These are phyloP conservation scores for Brenthis ino DNA, from an alignment of 2,888 invertebrate species.

Conservation along the genomic window DNA sequence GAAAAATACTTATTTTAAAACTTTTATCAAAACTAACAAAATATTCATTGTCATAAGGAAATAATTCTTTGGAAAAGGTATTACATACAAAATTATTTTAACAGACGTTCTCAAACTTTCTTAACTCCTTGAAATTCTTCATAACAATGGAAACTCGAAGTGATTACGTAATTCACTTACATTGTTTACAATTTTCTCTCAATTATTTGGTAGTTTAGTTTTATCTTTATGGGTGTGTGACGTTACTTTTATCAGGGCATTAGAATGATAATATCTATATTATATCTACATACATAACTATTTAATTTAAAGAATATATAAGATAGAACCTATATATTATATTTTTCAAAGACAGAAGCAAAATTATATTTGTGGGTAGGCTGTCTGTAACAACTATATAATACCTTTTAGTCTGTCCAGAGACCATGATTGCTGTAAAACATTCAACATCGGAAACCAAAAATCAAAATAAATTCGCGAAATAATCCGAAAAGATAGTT, in stretches of 20 bases:
- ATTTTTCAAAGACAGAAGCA: too few species aligned
- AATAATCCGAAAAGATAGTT: too few species aligned
- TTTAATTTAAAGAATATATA: too few species aligned
- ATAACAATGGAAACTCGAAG: constrained; percentile 22
- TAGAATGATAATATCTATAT: constrained; percentile 6
- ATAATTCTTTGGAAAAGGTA: constrained; percentile 15
- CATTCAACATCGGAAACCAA: too few species aligned
- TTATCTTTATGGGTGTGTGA: constrained; percentile 15
- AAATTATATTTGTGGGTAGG: too few species aligned
- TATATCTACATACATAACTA: neutral
- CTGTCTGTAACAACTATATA: too few species aligned
- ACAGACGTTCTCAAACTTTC: constrained; percentile 18
- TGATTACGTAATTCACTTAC: constrained; percentile 15
- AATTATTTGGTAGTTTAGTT: constrained; percentile 19
- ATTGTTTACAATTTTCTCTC: constrained; percentile 27
- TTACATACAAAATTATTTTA: constrained; percentile 16
- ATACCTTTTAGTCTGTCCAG: too few species aligned
- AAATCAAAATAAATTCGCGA: too few species aligned
- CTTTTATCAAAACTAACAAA: neutral
- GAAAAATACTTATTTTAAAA: neutral
- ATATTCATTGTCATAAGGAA: neutral
- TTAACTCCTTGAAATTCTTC: constrained; percentile 16
- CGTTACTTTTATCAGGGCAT: constrained; percentile 1
- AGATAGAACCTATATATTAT: too few species aligned
- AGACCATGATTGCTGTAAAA: too few species aligned